These are phyloP conservation scores for Actenoides lindsayi DNA, from an alignment of 2,113 vertebrate species.

Conservation along the genomic window DNA sequence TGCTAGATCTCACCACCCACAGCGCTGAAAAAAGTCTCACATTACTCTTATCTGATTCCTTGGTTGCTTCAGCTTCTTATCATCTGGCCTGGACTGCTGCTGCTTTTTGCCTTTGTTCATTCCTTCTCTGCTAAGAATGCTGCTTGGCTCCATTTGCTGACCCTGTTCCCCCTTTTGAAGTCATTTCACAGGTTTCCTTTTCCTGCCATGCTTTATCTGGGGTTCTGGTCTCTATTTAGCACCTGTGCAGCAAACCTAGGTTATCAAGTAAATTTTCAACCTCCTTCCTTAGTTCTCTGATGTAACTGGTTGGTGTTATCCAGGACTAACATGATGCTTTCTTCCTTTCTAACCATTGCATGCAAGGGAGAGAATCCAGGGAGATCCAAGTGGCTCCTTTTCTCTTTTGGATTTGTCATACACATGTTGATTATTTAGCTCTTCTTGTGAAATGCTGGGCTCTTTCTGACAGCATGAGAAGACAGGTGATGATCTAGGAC, in stretches of 20 bases:
- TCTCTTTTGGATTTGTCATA: neutral
- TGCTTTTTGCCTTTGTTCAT: conserved; percentile 23
- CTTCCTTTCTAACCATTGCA: neutral
- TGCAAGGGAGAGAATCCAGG: neutral
- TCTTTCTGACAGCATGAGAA: neutral
- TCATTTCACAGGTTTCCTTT: neutral
- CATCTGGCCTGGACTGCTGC: conserved; percentile 9
- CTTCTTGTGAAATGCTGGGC: neutral
- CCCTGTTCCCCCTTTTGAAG: conserved; percentile 3
- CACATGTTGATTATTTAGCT: neutral
- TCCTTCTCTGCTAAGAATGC: neutral
- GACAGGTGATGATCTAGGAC: neutral
- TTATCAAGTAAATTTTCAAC: neutral
- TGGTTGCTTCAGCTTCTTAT: conserved; percentile 32
- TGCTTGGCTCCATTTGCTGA: conserved; percentile 27
- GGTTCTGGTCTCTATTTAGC: neutral
- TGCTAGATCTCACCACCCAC: conserved; percentile 1
- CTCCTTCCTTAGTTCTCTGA: neutral
- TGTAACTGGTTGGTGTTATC: neutral
- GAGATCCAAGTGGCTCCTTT: neutral
- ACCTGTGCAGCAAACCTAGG: neutral
- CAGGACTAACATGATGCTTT: neutral
- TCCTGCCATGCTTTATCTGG: neutral
- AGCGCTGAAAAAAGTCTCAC: neutral
- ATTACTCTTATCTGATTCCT: conserved; percentile 14